Evolutionary conservation across 37 sponge, comb jelly and placozoan species (phyloP).

Genomic region (Haliclona indistincta): DNA sequence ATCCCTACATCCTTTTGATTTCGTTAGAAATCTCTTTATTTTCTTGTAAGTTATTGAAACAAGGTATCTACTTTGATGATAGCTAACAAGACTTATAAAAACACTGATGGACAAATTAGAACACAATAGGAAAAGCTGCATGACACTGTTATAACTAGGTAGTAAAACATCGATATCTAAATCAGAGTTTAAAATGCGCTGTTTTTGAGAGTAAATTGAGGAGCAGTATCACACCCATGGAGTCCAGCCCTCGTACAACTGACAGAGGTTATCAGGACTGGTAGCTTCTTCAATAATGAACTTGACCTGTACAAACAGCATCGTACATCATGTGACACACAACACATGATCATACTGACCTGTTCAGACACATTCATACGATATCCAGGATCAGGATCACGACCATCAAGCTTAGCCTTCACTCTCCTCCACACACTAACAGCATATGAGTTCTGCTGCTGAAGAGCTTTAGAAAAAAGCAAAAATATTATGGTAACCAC

Average conservation of each 20-base stretch:
- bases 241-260: constrained; percentile 99
- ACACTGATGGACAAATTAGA: too few species aligned
- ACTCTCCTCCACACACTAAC: constrained; percentile 92
- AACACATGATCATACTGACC: constrained; percentile 21
- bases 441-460: constrained; percentile 91
- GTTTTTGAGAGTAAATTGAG: not conserved
- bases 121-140: too few species aligned
- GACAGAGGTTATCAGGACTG: constrained; percentile 87
- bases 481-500: too few species aligned
- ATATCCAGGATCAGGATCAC: constrained; percentile 71
- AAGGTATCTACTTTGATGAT: too few species aligned
- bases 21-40: too few species aligned
- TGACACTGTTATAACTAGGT: too few species aligned
- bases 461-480: constrained; percentile 83
- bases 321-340: not conserved
- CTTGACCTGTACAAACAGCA: constrained; percentile 58
- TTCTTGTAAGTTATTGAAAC: too few species aligned
- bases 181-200: too few species aligned
- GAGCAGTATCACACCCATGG: constrained; percentile 86
- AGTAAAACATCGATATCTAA: too few species aligned
- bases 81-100: too few species aligned
- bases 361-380: constrained; percentile 83
- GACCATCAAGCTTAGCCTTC: constrained; percentile 94
- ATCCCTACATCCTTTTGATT: too few species aligned
- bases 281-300: constrained; percentile 86